A percentile compares a stretch with the other conserved stretches of the same genome.
Conservation (phyloP, 2,797 vertebrate genomes). For the Amblyraja radiata region DNA sequence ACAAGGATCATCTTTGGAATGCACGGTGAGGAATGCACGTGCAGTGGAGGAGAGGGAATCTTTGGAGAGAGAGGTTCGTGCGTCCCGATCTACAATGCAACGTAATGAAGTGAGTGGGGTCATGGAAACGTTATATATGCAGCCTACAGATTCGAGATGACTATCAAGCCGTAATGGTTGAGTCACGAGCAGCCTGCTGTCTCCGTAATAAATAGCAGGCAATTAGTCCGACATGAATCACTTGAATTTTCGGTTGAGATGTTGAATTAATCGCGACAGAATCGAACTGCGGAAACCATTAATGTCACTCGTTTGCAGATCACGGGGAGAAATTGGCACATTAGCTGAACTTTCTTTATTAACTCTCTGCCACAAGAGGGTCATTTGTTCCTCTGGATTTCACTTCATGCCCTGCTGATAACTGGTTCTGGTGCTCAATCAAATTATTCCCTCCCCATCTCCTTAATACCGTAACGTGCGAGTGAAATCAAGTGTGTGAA, state of each 20-base stretch:
- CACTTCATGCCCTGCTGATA: background rate
- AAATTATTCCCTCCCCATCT: conserved; percentile 2
- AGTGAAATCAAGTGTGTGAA: background rate
- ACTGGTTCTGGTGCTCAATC: background rate
- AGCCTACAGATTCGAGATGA: conserved; percentile 8
- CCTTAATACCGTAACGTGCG: background rate
- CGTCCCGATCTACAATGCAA: background rate
- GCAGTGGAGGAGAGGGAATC: background rate
- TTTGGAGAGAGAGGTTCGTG: background rate
- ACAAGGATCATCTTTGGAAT: background rate
- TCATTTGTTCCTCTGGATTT: conserved; percentile 33
- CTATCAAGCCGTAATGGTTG: conserved; percentile 5
- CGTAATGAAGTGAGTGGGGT: background rate
- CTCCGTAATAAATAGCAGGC: conserved; percentile 27
- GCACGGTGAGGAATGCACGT: background rate
- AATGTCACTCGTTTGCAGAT: conserved; percentile 35
- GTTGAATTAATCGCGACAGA: conserved; percentile 31
- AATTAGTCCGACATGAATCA: conserved; percentile 30
- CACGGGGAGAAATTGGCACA: conserved; percentile 32
- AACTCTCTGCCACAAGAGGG: conserved; percentile 11
- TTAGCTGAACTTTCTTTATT: conserved; percentile 34
- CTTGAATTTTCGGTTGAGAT: conserved; percentile 25
- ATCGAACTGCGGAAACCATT: conserved; percentile 27
- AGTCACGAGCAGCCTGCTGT: conserved; percentile 5
- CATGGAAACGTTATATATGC: background rate